Base-by-base conservation (phyloP, 2,113 vertebrate species). In the Heterotis niloticus region DNA sequence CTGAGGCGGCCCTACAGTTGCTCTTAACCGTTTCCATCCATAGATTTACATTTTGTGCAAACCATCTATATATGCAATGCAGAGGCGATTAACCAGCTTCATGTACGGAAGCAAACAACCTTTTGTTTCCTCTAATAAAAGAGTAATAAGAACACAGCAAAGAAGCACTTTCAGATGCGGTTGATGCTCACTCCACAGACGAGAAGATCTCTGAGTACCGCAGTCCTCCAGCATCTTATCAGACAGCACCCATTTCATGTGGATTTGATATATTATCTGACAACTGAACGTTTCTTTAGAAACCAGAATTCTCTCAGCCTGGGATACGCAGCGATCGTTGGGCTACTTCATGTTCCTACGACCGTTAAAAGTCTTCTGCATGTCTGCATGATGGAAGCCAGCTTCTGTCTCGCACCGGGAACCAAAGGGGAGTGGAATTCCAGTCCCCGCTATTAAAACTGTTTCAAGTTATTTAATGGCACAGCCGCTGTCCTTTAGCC, bases 291-390 rank as follows among this genome's bases (percentile, higher is more conserved):
- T 92, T 89, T 92, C 90, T 92, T 93, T 91, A 90, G 91, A 94
- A 94, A 94, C 93, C 93, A 93, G 94, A 92, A 93, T 92, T 87
- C 90, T 88, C 90, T 91, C 87, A 84, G 88, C 92, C 91, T 91
- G 93, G 88, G 92, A 91, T 85, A 91, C 91, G 90, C 90, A 91
- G 90, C 90, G 89, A 90, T 91, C 90, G 93, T 91, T 88, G 91
- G 91, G 87, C 90, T 94, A 91, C 94, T 93, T 94, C 93, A 94
- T 95, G 91, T 93, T 92, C 90, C 92, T 93, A 93, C 88, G 90
- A 92, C 91, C 94, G 93, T 92, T 94, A 93, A 91, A 93, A 92
- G 92, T 91, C 90, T 93, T 92, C 82, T 86, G 92, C 92, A 91
- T 93, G 92, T 93, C 91, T 90, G 87, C 85, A 89, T 93, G 94